These are phyloP conservation scores for Odocoileus virginianus DNA, from an alignment of 2,113 vertebrate species.

Conservation along the genomic window DNA sequence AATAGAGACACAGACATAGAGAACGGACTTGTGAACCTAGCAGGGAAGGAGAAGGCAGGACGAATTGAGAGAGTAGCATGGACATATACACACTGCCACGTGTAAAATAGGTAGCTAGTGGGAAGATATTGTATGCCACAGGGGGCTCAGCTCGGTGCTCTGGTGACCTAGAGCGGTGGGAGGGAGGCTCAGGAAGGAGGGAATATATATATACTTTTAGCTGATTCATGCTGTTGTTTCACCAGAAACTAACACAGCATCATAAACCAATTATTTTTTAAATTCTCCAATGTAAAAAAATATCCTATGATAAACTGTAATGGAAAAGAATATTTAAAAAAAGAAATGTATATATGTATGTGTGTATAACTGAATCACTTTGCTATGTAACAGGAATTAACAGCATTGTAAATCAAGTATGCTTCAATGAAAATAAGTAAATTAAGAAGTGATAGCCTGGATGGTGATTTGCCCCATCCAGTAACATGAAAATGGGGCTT, in stretches of 20 bases:
- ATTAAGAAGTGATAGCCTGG: background rate
- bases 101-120: background rate
- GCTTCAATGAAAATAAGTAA: background rate
- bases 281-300: background rate
- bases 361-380: background rate
- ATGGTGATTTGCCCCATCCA: background rate
- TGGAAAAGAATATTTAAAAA: background rate
- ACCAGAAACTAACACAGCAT: background rate
- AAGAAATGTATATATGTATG: background rate
- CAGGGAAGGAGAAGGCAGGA: background rate
- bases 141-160: background rate
- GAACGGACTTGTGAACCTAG: background rate
- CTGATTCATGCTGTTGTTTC: background rate
- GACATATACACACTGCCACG: background rate
- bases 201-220: background rate
- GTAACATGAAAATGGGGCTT: background rate
- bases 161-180: background rate
- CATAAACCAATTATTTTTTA: background rate
- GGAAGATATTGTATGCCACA: background rate
- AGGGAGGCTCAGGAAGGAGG: background rate
- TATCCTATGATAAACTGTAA: background rate
- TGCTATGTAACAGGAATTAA: background rate
- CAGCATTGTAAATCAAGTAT: background rate
- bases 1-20: background rate
- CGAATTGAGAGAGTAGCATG: background rate